phyloP scores from a whole-genome alignment of 2,888 invertebrate genomes.

The Aporophyla lueneburgensis region DNA sequence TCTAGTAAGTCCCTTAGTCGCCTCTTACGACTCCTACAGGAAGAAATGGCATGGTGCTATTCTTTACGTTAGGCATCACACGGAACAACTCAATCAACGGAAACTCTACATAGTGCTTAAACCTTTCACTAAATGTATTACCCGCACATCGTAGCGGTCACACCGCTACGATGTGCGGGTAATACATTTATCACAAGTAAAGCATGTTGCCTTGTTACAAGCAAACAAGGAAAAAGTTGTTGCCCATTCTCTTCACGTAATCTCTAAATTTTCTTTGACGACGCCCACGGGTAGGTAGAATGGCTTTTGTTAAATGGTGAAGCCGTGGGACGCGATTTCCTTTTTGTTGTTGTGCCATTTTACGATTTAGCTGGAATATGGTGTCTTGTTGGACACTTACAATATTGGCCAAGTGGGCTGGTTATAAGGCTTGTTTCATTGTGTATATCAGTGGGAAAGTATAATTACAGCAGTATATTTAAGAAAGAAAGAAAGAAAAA shows the following conservation, averaged over 20 bases:
- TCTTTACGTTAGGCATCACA: too few species aligned
- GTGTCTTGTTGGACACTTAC: neutral
- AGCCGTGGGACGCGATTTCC: neutral
- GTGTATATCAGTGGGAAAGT: neutral
- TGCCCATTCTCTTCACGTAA: slow-evolving; percentile 12
- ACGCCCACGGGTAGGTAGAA: neutral
- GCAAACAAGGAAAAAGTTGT: neutral
- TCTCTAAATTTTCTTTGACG: slow-evolving; percentile 25
- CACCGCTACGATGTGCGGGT: too few species aligned
- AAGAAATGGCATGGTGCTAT: too few species aligned
- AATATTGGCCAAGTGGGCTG: too few species aligned
- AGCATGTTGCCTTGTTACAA: neutral
- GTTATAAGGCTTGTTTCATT: neutral
- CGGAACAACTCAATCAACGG: too few species aligned
- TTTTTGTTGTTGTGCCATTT: neutral
- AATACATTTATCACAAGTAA: neutral
- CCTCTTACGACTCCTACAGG: too few species aligned
- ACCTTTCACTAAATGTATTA: neutral
- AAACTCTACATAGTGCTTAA: neutral
- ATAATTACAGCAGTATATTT: too few species aligned
- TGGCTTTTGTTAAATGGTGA: slow-evolving; percentile 20
- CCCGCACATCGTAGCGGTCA: too few species aligned
- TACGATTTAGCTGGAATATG: neutral
- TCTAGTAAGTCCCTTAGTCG: too few species aligned
- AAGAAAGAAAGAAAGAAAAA: too few species aligned